Percentiles rank a stretch among this genome's conserved stretches.
phyloP scores from a whole-genome alignment of 37 sponge, comb jelly and placozoan species.

The Tethya wilhelma region DNA sequence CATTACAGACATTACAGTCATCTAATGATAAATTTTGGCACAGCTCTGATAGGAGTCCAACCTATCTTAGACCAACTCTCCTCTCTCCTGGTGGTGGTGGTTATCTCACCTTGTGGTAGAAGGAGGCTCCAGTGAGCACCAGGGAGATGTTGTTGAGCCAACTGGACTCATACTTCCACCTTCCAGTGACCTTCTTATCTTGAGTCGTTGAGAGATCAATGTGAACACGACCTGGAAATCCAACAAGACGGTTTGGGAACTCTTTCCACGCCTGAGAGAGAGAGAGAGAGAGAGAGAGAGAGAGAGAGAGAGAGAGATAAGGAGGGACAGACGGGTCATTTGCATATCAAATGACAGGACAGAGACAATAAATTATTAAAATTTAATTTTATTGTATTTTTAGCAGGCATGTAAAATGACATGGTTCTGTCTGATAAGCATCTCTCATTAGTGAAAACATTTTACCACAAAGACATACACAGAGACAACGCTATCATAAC shows the following conservation, averaged over 20 bases:
- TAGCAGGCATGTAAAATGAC: too few relatives aligned
- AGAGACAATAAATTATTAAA: background rate
- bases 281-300: slow-evolving; percentile 27
- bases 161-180: slow-evolving; percentile 65
- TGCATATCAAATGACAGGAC: background rate
- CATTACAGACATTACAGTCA: too few relatives aligned
- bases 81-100: too few relatives aligned
- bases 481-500: too few relatives aligned
- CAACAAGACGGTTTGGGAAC: slow-evolving; percentile 75
- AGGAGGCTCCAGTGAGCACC: slow-evolving; percentile 84
- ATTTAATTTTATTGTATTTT: too few relatives aligned
- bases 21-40: too few relatives aligned
- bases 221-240: slow-evolving; percentile 80
- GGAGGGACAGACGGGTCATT: background rate
- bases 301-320: slow-evolving; percentile 27
- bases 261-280: slow-evolving; percentile 70
- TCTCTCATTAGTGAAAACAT: too few relatives aligned
- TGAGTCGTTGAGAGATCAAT: too few relatives aligned
- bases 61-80: background rate
- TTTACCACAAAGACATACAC: too few relatives aligned
- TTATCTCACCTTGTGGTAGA: slow-evolving; percentile 74
- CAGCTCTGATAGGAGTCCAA: background rate
- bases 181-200: background rate
- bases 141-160: slow-evolving; percentile 81
- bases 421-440: too few relatives aligned